These are phyloP conservation scores for Lasioglossum vierecki DNA, from an alignment of 2,888 invertebrate genomes.

Conservation along the genomic window DNA sequence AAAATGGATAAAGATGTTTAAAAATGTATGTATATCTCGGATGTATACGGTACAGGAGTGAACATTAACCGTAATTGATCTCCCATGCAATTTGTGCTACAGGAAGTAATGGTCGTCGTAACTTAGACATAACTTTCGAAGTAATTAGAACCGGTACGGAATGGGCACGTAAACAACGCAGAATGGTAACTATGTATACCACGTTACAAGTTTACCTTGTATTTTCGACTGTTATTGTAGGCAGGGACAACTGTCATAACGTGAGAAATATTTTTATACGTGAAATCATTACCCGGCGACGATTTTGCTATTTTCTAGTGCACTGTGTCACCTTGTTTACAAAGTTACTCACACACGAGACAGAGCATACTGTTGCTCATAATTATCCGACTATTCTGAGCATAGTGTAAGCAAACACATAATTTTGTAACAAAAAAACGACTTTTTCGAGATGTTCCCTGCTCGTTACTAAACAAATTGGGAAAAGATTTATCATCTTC, in stretches of 20 bases:
- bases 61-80: conserved; percentile 3
- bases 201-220: not conserved
- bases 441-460: not conserved
- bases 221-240: not conserved
- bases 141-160: conserved; percentile 24
- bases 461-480: not conserved
- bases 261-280: conserved; percentile 12
- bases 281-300: conserved; percentile 28
- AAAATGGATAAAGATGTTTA: not conserved
- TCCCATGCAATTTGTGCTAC: not conserved
- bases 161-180: conserved; percentile 1
- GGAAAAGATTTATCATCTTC: not conserved
- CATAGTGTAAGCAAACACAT: not conserved
- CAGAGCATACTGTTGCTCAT: not conserved
- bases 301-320: conserved; percentile 13
- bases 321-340: conserved; percentile 25
- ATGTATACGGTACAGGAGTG: not conserved
- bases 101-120: conserved; percentile 4
- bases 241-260: not conserved
- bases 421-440: not conserved
- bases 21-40: not conserved
- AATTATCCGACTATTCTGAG: not conserved
- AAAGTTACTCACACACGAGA: not conserved
- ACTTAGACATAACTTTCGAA: conserved; percentile 18
- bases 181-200: not conserved